Evolutionary conservation across 2,888 invertebrate genomes (phyloP).

Genomic region (Opisthograptis luteolata): DNA sequence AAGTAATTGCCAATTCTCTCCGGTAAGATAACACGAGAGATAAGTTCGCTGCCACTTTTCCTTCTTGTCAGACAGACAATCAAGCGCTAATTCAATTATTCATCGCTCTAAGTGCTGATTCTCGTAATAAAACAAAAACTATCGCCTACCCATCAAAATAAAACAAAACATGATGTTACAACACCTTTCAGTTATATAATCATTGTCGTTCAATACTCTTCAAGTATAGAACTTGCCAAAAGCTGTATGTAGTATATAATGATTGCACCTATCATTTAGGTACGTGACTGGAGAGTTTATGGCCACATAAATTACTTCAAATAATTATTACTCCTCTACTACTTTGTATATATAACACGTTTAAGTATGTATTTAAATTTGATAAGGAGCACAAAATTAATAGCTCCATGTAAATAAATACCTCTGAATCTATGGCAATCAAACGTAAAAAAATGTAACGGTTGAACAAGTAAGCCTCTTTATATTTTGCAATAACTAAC

Average conservation of each 20-base stretch:
- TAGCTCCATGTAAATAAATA: constrained; percentile 23
- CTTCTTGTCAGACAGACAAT: constrained; percentile 62
- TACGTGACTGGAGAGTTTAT: constrained; percentile 25
- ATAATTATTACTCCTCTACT: not conserved
- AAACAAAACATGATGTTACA: constrained; percentile 37
- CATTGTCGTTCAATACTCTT: constrained; percentile 32
- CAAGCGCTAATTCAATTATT: constrained; percentile 65
- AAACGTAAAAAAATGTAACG: constrained; percentile 27
- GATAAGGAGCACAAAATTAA: constrained; percentile 18
- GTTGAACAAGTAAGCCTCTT: constrained; percentile 30
- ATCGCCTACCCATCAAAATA: constrained; percentile 32
- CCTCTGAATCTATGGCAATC: constrained; percentile 21
- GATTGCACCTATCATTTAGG: no score
- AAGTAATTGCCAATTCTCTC: constrained; percentile 65
- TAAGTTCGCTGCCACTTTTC: constrained; percentile 62
- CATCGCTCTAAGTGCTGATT: constrained; percentile 51
- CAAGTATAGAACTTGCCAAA: constrained; percentile 14
- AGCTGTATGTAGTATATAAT: constrained; percentile 6
- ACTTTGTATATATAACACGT: not conserved
- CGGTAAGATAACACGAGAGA: constrained; percentile 59
- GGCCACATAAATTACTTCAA: not conserved
- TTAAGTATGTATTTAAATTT: constrained; percentile 2
- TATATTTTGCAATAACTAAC: constrained; percentile 31
- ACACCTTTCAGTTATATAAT: constrained; percentile 30
- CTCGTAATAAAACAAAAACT: constrained; percentile 49